phyloP scores from a whole-genome alignment of 2,113 vertebrate species.

The Tupaia chinensis region DNA sequence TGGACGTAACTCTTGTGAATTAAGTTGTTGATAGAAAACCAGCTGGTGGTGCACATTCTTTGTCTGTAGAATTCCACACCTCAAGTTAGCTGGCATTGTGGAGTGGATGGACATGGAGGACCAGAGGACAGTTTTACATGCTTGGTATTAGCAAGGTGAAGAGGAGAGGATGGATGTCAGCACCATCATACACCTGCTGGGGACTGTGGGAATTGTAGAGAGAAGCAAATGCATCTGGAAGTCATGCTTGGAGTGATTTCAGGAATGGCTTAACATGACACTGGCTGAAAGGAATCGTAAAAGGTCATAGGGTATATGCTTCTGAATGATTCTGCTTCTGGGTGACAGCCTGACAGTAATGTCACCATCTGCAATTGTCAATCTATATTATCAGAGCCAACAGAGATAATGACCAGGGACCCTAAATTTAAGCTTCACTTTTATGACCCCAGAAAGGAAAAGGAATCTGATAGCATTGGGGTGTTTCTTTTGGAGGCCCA shows the following conservation, averaged over 20 bases:
- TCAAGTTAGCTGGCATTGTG: neutral
- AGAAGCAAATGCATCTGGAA: neutral
- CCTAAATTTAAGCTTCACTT: conserved; percentile 30
- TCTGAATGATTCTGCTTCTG: neutral
- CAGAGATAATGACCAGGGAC: neutral
- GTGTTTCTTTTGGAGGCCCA: conserved; percentile 77
- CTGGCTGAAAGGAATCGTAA: neutral
- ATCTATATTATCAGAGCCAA: neutral
- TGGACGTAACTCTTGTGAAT: neutral
- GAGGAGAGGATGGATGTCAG: neutral
- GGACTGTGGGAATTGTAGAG: neutral
- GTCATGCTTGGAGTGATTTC: neutral
- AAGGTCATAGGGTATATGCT: neutral
- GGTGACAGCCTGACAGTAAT: neutral
- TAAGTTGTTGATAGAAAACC: neutral
- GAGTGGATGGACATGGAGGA: neutral
- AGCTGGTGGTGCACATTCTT: neutral
- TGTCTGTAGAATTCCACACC: neutral
- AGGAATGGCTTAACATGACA: neutral
- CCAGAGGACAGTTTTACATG: neutral
- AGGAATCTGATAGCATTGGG: conserved; percentile 43
- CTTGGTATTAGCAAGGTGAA: neutral
- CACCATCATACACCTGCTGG: neutral
- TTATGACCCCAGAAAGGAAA: conserved; percentile 17
- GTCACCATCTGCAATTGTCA: neutral